Base-by-base conservation (phyloP, 1,140 invertebrate species). In the Atopsyche davidsoni region DNA sequence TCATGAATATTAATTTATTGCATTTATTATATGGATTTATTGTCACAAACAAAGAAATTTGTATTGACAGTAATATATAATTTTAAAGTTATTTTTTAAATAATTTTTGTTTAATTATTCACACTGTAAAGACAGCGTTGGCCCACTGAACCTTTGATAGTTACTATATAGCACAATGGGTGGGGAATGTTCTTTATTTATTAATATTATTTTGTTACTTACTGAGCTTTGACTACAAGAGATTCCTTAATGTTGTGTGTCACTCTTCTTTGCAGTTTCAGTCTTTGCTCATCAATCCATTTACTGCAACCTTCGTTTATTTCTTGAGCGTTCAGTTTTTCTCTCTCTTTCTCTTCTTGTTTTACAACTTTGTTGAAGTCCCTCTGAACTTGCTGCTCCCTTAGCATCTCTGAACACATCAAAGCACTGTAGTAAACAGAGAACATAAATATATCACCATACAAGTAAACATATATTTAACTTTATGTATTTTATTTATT, bases 371-470 rank as follows among this genome's bases (percentile, higher is more conserved):
- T 55, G 1, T 64, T 58, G 42, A 74, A 74, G 48, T 70, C 66
- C 4, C 70, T 38, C 45, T 74, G 72, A 36, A 65, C 65, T 18
- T 61, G 23, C 3, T 69, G 63, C 46, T 74, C 70, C 22, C 70
- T 71, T 36, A 68, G 64, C 14, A 69, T 58, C 4, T 62, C 65
- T 1, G 70, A 64, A 55, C 70, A 70, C 46, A 72, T 63, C 0
- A 72, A 66, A 7, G 70, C 69, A 36, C 72, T 74, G 46, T 28
- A 24, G 40, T 17, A 19, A 28, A 42, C 6, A 11, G 2, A 28
- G 17, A 43, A 11, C 35, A 45, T 51, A 25, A 19, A 23, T 14
- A 43, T 40, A 32, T 38, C 6, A n/a, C n/a, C 6, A 28, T 28
- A 28, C 25, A 28, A 28, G 13, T 38, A 18, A 14, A 38, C 14